Base-by-base conservation (phyloP, 2,113 vertebrate genomes). In the Parotia lawesii region DNA sequence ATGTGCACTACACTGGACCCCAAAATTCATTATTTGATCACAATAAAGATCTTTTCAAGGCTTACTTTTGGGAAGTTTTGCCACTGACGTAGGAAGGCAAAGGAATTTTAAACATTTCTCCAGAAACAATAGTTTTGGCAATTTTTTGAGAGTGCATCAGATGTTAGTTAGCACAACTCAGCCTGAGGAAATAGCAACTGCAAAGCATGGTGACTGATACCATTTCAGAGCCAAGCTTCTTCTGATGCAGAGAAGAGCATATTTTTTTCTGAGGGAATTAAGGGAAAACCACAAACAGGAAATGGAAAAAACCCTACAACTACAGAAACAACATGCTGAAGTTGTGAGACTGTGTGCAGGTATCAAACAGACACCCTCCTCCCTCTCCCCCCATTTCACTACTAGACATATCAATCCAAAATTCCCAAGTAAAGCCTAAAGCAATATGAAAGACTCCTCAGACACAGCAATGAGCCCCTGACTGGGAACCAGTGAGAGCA, bases 301-400 rank as follows among this genome's bases (percentile, higher is more conserved):
- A 88, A 29, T 23, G 22, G 27, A 58, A 90, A 90, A 88, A 91
- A 16, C 12, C 21, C 17, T 38, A 42, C 22, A 76, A 50, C 38
- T 35, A 71, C 44, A 5, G 2, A 70, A 61, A 47, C 0, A 0
- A 60, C 15, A 27, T 3, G 20, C 11, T 57, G 18, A 69, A 57
- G 28, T 13, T 3, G 0, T 12, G 24, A 85, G 66, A 40, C n/a
- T 69, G 0, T 2, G 7, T 48, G 38, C 60, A 73, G 29, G 15
- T 0, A 0, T 28, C 71, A 42, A 35, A 44, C 0, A 4, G 23
- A 80, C 28, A 51, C 8, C 9, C 14, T 27, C 35, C 10, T 6
- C 50, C 12, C 16, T 4, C 24, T 40, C 12, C 5, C 13, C 9
- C 7, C 8, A 23, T 53, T 82, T 82, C 37, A 48, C 37, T 6